phyloP scores from a whole-genome alignment of 2,113 vertebrate species.

The Choloepus hoffmanni region DNA sequence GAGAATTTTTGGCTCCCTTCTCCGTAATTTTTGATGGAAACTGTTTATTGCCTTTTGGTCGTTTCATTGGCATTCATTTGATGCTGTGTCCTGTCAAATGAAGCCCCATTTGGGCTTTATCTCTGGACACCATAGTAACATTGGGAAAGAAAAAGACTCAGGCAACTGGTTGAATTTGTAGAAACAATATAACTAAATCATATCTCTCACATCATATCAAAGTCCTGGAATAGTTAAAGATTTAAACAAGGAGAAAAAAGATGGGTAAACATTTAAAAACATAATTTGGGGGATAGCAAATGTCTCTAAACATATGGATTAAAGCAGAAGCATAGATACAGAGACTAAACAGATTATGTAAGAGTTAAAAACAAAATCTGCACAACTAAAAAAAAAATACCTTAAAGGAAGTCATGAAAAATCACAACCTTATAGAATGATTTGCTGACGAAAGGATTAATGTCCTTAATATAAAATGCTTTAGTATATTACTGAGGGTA shows the following conservation, averaged over 20 bases:
- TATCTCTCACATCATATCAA: conserved; percentile 16
- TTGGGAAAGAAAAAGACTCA: conserved; percentile 60
- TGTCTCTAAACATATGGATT: neutral
- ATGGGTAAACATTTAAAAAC: neutral
- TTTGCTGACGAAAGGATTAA: conserved; percentile 25
- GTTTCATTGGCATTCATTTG: conserved; percentile 61
- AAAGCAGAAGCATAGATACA: neutral
- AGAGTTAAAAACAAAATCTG: neutral
- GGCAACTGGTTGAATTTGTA: conserved; percentile 6
- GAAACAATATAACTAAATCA: conserved; percentile 16
- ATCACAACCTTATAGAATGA: neutral
- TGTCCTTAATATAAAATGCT: conserved; percentile 30
- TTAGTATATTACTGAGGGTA: neutral
- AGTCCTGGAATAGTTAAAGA: conserved; percentile 28
- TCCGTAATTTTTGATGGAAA: conserved; percentile 75
- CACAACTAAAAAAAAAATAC: neutral
- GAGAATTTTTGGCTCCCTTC: conserved; percentile 72
- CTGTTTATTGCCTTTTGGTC: conserved; percentile 77
- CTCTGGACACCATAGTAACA: conserved; percentile 40
- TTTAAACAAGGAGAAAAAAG: conserved; percentile 53
- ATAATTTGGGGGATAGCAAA: neutral
- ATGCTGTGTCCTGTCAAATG: conserved; percentile 52
- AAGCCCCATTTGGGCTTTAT: conserved; percentile 40
- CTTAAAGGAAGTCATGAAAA: conserved; percentile 38
- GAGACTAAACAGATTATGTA: neutral